Percentiles rank a stretch among this genome's conserved stretches.
phyloP scores from a whole-genome alignment of 2,113 vertebrate genomes.

The Ceyx cyanopectus region DNA sequence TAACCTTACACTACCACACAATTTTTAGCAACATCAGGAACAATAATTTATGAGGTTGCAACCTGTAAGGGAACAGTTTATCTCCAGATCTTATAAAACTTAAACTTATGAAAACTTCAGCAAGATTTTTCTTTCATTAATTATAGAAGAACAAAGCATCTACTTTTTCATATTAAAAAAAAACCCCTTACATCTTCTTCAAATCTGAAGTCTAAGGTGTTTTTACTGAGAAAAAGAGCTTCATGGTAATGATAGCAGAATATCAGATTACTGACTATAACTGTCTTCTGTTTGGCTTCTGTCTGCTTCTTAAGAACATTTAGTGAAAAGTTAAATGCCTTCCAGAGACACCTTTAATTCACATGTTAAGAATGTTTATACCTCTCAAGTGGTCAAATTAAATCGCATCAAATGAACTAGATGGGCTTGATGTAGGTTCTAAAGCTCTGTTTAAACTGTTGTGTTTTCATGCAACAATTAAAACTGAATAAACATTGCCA shows the following conservation, averaged over 20 bases:
- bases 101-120: neutral
- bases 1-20: neutral
- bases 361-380: slow-evolving; percentile 47
- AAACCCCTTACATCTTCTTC: neutral
- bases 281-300: slow-evolving; percentile 46
- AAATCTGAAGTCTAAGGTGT: slow-evolving; percentile 20
- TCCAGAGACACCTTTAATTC: slow-evolving; percentile 58
- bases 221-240: slow-evolving; percentile 42
- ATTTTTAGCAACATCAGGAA: neutral
- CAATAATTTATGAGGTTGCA: neutral
- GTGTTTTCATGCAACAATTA: slow-evolving; percentile 44
- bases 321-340: slow-evolving; percentile 29
- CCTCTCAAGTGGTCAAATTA: slow-evolving; percentile 66
- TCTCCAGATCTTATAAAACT: neutral
- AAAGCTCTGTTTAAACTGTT: slow-evolving; percentile 33
- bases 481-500: slow-evolving; percentile 41
- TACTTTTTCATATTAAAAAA: slow-evolving; percentile 25
- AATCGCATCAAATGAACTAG: slow-evolving; percentile 27
- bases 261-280: slow-evolving; percentile 44
- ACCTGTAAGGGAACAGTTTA: neutral
- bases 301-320: slow-evolving; percentile 33
- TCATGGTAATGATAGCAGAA: slow-evolving; percentile 36
- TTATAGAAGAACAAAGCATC: slow-evolving; percentile 34
- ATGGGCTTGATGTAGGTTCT: slow-evolving; percentile 21
- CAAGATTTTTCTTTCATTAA: slow-evolving; percentile 10